Evolutionary conservation across 2,797 vertebrate genomes (phyloP).

Genomic region (Diglossa cyanea): DNA sequence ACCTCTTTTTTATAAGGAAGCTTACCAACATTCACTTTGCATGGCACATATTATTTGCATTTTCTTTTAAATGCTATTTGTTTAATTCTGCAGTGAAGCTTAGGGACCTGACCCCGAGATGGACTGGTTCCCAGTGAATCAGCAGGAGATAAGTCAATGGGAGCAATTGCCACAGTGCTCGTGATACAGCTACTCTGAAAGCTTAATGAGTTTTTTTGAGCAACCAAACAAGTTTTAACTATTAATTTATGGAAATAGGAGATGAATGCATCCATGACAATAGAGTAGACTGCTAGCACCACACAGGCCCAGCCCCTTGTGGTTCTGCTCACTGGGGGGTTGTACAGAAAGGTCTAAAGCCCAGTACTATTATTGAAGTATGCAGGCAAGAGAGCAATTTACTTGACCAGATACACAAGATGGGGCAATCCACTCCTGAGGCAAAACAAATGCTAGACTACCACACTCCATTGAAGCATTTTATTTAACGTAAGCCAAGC

Average conservation of each 20-base stretch:
- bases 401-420: constrained; percentile 66
- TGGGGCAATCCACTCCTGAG: constrained; percentile 59
- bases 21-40: background rate
- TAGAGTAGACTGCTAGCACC: background rate
- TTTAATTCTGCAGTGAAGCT: constrained; percentile 27
- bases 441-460: constrained; percentile 69
- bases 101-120: constrained; percentile 45
- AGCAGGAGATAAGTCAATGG: constrained; percentile 58
- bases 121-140: constrained; percentile 58
- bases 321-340: constrained; percentile 11
- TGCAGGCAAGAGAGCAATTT: constrained; percentile 62
- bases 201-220: constrained; percentile 90
- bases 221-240: constrained; percentile 76
- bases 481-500: constrained; percentile 63
- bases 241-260: constrained; percentile 75
- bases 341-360: constrained; percentile 33
- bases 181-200: constrained; percentile 85
- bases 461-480: constrained; percentile 66
- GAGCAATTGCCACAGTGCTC: constrained; percentile 85
- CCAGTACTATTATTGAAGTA: background rate
- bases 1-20: background rate
- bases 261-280: constrained; percentile 48
- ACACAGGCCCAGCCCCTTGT: background rate
- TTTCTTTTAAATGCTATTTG: constrained; percentile 24
- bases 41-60: background rate